Percentiles rank a stretch among this genome's conserved stretches.
Evolutionary conservation across 2,113 vertebrate genomes (phyloP).

Genomic region (Phodopus roborovskii): DNA sequence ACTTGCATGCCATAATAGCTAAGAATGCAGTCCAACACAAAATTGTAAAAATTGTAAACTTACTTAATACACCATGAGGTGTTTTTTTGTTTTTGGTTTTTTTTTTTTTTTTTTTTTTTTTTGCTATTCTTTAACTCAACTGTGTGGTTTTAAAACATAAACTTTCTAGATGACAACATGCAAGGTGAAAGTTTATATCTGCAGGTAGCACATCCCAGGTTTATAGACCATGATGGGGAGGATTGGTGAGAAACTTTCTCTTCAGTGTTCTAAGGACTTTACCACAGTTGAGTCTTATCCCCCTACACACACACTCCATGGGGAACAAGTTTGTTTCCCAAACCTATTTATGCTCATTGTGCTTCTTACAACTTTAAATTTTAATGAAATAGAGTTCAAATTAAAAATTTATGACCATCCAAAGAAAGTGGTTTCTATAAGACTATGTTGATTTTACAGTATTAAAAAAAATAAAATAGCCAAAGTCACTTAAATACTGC

Average conservation of each 20-base stretch:
- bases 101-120: neutral
- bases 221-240: accelerated
- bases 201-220: neutral
- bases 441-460: slow-evolving; percentile 45
- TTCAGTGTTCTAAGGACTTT: neutral
- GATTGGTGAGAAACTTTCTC: accelerated
- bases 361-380: slow-evolving; percentile 44
- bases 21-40: neutral
- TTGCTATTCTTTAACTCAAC: neutral
- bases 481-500: slow-evolving; percentile 69
- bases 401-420: slow-evolving; percentile 48
- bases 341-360: slow-evolving; percentile 11
- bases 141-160: neutral
- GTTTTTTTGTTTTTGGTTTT: too few relatives aligned
- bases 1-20: neutral
- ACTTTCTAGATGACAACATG: neutral
- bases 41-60: neutral
- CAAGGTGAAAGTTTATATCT: neutral
- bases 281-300: neutral
- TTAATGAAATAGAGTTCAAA: slow-evolving; percentile 35
- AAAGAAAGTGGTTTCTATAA: slow-evolving; percentile 53
- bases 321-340: neutral
- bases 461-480: neutral
- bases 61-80: neutral
- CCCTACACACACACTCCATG: neutral